These are phyloP conservation scores for Arion vulgaris DNA, from an alignment of 1,140 invertebrate species.

Conservation along the genomic window DNA sequence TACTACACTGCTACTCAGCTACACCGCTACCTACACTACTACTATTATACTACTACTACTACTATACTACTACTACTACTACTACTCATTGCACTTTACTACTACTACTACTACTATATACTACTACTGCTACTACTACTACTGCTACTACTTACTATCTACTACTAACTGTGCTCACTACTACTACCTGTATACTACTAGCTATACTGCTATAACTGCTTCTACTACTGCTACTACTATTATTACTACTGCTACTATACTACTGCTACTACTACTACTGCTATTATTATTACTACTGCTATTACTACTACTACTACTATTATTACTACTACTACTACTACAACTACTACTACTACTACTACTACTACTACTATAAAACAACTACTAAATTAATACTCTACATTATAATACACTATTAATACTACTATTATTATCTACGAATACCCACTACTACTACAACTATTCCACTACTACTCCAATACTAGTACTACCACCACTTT, in stretches of 20 bases:
- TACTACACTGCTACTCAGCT: too few species aligned
- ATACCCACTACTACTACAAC: too few species aligned
- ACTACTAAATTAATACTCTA: too few species aligned
- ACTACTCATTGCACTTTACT: too few species aligned
- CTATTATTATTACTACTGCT: not conserved
- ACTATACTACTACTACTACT: constrained; percentile 4
- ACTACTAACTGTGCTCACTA: not conserved
- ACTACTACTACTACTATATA: not conserved
- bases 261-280: constrained; percentile 6
- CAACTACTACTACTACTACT: too few species aligned
- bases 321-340: not conserved
- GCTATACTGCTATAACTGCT: not conserved
- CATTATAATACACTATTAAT: too few species aligned
- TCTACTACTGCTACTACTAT: constrained; percentile 5
- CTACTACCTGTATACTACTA: not conserved
- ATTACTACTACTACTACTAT: constrained; percentile 10
- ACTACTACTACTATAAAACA: too few species aligned
- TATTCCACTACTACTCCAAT: too few species aligned
- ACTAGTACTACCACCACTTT: too few species aligned
- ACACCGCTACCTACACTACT: too few species aligned
- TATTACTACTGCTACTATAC: constrained; percentile 5
- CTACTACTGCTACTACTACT: constrained; percentile 9
- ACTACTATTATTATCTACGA: too few species aligned
- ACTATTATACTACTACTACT: too few species aligned
- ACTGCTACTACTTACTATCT: constrained; percentile 19